Evolutionary conservation across 2,797 vertebrate genomes (phyloP), one percentile per base, ranked within the genome.

Genomic region (Typhlichthys subterraneus): DNA sequence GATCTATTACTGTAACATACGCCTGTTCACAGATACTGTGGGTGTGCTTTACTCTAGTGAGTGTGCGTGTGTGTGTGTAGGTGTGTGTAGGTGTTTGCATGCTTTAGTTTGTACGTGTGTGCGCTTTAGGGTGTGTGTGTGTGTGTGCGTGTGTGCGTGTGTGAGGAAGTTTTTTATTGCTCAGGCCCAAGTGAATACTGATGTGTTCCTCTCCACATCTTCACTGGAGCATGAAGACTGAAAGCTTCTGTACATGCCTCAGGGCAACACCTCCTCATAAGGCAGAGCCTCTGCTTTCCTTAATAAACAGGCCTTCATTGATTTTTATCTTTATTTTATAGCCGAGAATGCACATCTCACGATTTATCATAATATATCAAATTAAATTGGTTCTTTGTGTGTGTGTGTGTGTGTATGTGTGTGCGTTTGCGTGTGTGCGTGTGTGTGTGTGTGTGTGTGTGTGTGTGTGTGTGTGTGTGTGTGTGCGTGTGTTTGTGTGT

Each of bases 231-330:
- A 10, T 61, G 45, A 66, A 17, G 23, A 55, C 5, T 57, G 63
- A 69, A 13, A 57, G 15, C 29, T n/a, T 33, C 23, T 50, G 69
- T 67, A 67, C 60, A 33, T 59, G 69, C 49, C 31, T 10, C 33
- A 15, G 10, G 17, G 9, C 15, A 47, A 48, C 3, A 2, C 14
- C 38, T 53, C 46, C 1, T 53, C 23, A 23, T 13, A 47, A 58
- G 3, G 29, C 49, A 51, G 45, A n/a, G 45, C 58, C 12, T 14
- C 8, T 46, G 12, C 33, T 29, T 17, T 60, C 13, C 23, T 12
- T 50, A n/a, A 49, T 62, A 15, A 66, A 70, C 53, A 59, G 13
- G 60, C 7, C 53, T 70, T 23, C 59, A 69, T 57, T 70, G 60
- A 59, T 60, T 59, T 69, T 52, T 47, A 56, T 47, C 15, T 53